A percentile compares a stretch with the other conserved stretches of the same genome.
Evolutionary conservation across 2,888 invertebrate species (phyloP).

Genomic region (Zygaena filipendulae): DNA sequence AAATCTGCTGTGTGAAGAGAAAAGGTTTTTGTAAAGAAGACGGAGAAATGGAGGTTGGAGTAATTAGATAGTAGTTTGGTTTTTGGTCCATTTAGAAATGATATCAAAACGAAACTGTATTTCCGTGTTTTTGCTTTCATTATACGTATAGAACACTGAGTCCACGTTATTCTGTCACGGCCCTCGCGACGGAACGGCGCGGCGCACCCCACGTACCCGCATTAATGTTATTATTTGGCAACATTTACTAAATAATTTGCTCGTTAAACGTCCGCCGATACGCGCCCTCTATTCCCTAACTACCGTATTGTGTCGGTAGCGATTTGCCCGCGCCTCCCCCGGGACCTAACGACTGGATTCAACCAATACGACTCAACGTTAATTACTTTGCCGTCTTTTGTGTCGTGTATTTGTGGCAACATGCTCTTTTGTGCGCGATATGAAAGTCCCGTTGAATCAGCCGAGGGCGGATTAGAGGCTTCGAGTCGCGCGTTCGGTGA

Average conservation of each 20-base stretch:
- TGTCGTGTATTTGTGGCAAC: slow-evolving; percentile 53
- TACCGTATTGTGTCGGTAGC: slow-evolving; percentile 55
- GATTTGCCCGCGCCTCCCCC: slow-evolving; percentile 37
- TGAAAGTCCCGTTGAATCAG: slow-evolving; percentile 43
- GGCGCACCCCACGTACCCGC: slow-evolving; percentile 30
- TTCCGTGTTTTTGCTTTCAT: no score
- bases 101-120: no score
- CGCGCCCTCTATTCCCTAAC: slow-evolving; percentile 46
- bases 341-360: slow-evolving; percentile 48
- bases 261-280: slow-evolving; percentile 62
- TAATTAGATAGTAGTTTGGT: no score
- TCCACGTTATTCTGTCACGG: slow-evolving; percentile 16
- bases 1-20: no score
- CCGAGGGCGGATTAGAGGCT: slow-evolving; percentile 42
- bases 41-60: no score
- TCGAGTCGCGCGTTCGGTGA: slow-evolving; percentile 28
- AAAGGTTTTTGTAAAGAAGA: no score
- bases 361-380: slow-evolving; percentile 52
- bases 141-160: no score
- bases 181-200: slow-evolving; percentile 5
- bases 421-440: slow-evolving; percentile 52
- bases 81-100: no score
- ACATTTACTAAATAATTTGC: slow-evolving; percentile 68
- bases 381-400: slow-evolving; percentile 54
- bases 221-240: slow-evolving; percentile 67